Evolutionary conservation across 64 coral and sea anemone genomes (phyloP), one percentile per base, ranked within the genome.

Genomic region (Anthopleura sola): DNA sequence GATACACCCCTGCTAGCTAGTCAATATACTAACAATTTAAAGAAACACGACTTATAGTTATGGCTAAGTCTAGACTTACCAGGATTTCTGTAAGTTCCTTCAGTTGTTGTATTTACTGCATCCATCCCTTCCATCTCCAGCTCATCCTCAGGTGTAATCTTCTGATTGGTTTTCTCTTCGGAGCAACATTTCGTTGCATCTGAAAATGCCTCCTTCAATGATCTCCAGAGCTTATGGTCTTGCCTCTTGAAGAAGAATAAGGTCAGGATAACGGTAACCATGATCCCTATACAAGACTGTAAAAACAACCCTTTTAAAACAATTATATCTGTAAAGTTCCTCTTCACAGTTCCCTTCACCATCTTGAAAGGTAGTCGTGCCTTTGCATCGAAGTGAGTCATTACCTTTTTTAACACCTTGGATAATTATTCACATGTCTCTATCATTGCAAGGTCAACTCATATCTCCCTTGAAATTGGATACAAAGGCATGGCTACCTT

Each of bases 191-290:
- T 23, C 4, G 58, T n/a, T 7, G n/a, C 21, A 14, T 62, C 58
- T 62, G 24, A 62, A 3, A 62, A 8, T n/a, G 7, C 58, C 24
- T 26, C 23, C 31, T 71, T 71, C 11, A 71, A 1, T 33, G 66
- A 1, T 33, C 29, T 71, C 66, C n/a, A 71, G 24, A 99, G 26
- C 18, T 75, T 68, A 14, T 87, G 48, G 40, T 99, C 71, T 64
- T 95, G 80, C n/a, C 97, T 85, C 85, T 88, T 95, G 60, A 99
- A 92, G 34, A 83, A 83, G 53, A 85, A 99, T n/a, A 91, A 66
- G 8, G 82, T 88, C 34, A 99, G 47, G 23, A 95, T 89, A 29
- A 92, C 68, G 20, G 60, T 55, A 3, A 78, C 31, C 69, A 99
- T 83, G 79, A 99, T 92, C 0, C 86, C 93, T 37, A 95, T 83